Percentiles rank a stretch among this genome's conserved stretches.
Conservation (phyloP, 2,888 invertebrate species). For the Standfussiana lucernea region DNA sequence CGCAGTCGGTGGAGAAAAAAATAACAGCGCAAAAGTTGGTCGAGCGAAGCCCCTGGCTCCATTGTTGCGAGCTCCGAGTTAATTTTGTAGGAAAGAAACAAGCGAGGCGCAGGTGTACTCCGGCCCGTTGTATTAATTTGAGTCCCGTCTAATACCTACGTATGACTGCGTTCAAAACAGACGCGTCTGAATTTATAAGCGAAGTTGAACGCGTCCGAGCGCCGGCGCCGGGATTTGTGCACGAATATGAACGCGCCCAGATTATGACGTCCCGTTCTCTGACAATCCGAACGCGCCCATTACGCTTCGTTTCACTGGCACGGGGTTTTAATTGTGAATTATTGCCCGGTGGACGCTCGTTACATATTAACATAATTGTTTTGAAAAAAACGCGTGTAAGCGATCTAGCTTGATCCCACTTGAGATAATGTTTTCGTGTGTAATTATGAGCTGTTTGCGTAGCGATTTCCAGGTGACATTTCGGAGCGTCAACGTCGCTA, state of each 20-base stretch:
- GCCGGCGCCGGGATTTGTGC: conserved; percentile 75
- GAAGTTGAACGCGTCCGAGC: conserved; percentile 81
- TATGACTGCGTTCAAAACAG: conserved; percentile 84
- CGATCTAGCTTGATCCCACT: conserved; percentile 85
- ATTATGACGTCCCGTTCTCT: conserved; percentile 83
- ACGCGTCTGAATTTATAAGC: conserved; percentile 85
- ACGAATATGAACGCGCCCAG: conserved; percentile 80
- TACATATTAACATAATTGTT: conserved; percentile 87
- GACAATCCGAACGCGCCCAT: conserved; percentile 76
- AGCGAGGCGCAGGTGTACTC: conserved; percentile 86
- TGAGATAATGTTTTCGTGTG: conserved; percentile 80
- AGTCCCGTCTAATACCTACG: conserved; percentile 88
- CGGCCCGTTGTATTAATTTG: conserved; percentile 87
- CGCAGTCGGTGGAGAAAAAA: conserved; percentile 85
- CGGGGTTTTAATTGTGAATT: conserved; percentile 85
- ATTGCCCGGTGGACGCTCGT: conserved; percentile 75
- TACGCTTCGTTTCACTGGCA: conserved; percentile 74
- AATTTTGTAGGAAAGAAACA: conserved; percentile 89
- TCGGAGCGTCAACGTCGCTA: conserved; percentile 74
- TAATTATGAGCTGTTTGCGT: conserved; percentile 88
- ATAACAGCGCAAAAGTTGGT: conserved; percentile 86
- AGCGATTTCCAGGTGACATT: conserved; percentile 82
- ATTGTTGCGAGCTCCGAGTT: conserved; percentile 88
- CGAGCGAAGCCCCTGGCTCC: conserved; percentile 78
- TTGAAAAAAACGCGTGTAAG: conserved; percentile 86